These are phyloP conservation scores for Regulus satrapa DNA, from an alignment of 2,113 vertebrate species.

Conservation along the genomic window DNA sequence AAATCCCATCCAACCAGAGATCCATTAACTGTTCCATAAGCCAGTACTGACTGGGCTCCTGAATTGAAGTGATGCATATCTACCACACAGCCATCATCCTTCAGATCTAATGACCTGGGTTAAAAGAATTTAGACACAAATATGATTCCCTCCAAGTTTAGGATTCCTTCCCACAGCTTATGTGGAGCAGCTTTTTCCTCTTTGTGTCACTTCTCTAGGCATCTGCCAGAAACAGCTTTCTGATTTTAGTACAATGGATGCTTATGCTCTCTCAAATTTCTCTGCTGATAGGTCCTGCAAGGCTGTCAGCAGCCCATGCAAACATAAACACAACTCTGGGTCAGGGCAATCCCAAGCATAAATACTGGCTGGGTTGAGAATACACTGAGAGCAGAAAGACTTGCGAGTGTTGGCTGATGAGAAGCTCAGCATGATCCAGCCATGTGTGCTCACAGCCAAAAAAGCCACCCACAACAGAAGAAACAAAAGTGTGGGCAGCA, in stretches of 20 bases:
- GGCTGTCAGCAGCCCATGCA: background rate
- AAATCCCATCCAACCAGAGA: slow-evolving; percentile 96
- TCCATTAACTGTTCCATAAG: slow-evolving; percentile 93
- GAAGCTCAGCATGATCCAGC: background rate
- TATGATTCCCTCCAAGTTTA: background rate
- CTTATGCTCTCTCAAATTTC: background rate
- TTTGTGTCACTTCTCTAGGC: background rate
- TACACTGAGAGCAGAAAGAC: background rate
- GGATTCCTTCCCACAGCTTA: background rate
- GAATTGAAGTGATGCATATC: slow-evolving; percentile 97
- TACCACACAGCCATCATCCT: slow-evolving; percentile 93
- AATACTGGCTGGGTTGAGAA: background rate
- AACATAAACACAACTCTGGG: background rate
- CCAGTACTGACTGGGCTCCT: slow-evolving; percentile 89
- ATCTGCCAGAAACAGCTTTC: background rate
- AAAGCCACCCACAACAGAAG: background rate
- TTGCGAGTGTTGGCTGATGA: background rate
- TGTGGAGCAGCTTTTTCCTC: background rate
- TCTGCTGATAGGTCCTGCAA: background rate
- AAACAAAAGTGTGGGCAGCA: background rate
- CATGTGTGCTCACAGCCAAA: background rate
- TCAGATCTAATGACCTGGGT: slow-evolving; percentile 84
- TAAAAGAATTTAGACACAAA: background rate
- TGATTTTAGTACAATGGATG: background rate
- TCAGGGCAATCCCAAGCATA: background rate